Base-by-base conservation (phyloP, 2,113 vertebrate genomes). In the Excalfactoria chinensis region DNA sequence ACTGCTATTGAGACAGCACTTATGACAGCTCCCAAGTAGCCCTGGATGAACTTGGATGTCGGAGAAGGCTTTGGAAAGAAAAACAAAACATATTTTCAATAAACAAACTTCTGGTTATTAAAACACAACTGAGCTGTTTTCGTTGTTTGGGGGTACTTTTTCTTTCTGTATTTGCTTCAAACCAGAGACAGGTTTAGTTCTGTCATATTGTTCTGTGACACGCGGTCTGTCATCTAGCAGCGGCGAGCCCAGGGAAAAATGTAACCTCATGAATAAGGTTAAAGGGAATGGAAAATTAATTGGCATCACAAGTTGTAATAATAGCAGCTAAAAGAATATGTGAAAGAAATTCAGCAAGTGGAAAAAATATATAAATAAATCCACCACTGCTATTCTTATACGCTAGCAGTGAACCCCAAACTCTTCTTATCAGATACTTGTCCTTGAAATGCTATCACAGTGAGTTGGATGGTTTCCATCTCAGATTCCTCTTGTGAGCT, bases 1-100 rank as follows among this genome's bases (percentile, higher is more conserved):
- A 99, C 99, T 90, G 99, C 99, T 9, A 99, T 99, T 72, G 98
- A 98, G 95, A 99, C 98, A 0, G 99, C 98, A 41, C 99, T 99
- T 97, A 98, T 97, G 96, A 99, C 99, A 4, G 98, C 99, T 93
- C 99, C 98, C 59, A 98, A 74, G 97, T 99, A 99, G 93, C 99
- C 99, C 97, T 98, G 98, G 93, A 99, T 92, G 97, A 99, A 99
- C 97, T 97, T 99, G 95, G 98, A 98, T 1, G 95, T 95, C 28
- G 98, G 97, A 66, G 98, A 98, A 73, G 98, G 98, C 99, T 99
- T 92, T 84, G 88, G 87, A 89, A 67, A 95, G 79, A 94, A 91
- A 86, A 95, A 94, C 63, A 89, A 91, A 93, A 91, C 72, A 93
- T 17, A 86, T 80, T 84, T 91, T 93, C 70, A 91, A 62, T 82